These are phyloP conservation scores for Atherinosoma microstoma DNA, from an alignment of 2,797 vertebrate genomes.

Conservation along the genomic window DNA sequence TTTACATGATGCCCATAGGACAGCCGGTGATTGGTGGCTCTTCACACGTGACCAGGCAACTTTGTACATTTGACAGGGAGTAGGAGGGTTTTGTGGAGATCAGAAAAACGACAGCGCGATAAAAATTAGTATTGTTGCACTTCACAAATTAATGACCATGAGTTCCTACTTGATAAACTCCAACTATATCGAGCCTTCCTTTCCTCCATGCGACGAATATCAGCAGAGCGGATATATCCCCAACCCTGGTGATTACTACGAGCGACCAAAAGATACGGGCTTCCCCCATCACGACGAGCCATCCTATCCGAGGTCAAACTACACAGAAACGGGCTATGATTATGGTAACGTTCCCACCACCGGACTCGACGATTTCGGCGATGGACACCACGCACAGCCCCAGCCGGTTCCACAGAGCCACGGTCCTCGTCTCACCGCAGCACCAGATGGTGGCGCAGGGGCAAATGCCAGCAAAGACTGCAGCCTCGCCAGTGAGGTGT, in stretches of 20 bases:
- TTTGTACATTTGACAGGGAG: slow-evolving; percentile 93
- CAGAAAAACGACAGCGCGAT: slow-evolving; percentile 99
- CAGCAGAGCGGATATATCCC: slow-evolving; percentile 92
- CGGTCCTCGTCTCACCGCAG: slow-evolving; percentile 82
- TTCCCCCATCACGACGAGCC: slow-evolving; percentile 89
- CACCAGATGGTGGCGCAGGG: slow-evolving; percentile 85
- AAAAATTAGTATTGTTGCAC: slow-evolving; percentile 96
- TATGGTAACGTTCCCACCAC: slow-evolving; percentile 84
- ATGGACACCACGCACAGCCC: slow-evolving; percentile 83
- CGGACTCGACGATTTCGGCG: slow-evolving; percentile 83
- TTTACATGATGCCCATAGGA: slow-evolving; percentile 96
- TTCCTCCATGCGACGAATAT: slow-evolving; percentile 98
- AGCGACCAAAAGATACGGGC: slow-evolving; percentile 89
- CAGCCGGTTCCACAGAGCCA: slow-evolving; percentile 85
- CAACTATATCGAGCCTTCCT: slow-evolving; percentile 99
- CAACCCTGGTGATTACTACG: slow-evolving; percentile 88
- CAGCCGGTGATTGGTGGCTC: slow-evolving; percentile 87
- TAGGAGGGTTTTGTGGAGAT: slow-evolving; percentile 93
- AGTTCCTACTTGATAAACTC: slow-evolving; percentile 99
- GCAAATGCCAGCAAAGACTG: slow-evolving; percentile 85
- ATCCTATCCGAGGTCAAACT: slow-evolving; percentile 89
- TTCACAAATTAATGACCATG: slow-evolving; percentile 99
- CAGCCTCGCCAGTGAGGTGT: slow-evolving; percentile 83
- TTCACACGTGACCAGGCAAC: slow-evolving; percentile 92
- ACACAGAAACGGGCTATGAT: slow-evolving; percentile 88